phyloP scores from a whole-genome alignment of 2,113 vertebrate species.

The Ramphastos sulfuratus region DNA sequence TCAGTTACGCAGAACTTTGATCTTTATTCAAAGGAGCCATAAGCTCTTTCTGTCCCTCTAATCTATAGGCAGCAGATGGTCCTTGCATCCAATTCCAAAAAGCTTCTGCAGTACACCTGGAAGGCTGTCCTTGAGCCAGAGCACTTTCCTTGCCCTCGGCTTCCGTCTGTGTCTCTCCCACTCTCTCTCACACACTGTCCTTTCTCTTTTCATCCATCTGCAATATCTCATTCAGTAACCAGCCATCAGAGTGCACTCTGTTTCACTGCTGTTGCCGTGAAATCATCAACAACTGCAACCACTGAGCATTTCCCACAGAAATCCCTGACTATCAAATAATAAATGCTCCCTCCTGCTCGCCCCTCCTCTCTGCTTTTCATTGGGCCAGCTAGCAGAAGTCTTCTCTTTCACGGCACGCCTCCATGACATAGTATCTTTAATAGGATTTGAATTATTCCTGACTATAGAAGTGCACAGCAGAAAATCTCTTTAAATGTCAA shows the following conservation, averaged over 20 bases:
- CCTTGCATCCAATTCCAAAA: conserved; percentile 72
- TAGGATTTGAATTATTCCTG: conserved; percentile 83
- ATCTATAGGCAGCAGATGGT: conserved; percentile 68
- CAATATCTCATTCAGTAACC: conserved; percentile 52
- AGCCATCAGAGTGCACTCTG: conserved; percentile 6
- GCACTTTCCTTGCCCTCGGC: conserved; percentile 50
- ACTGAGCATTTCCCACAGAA: conserved; percentile 81
- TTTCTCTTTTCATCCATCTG: conserved; percentile 39
- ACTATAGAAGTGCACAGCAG: conserved; percentile 79
- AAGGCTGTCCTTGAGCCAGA: conserved; percentile 47
- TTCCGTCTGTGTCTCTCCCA: conserved; percentile 52
- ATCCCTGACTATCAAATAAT: conserved; percentile 74
- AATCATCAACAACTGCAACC: conserved; percentile 84
- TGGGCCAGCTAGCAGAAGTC: conserved; percentile 72
- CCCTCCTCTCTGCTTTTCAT: conserved; percentile 70
- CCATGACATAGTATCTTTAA: conserved; percentile 80
- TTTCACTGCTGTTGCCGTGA: conserved; percentile 74
- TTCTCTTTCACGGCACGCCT: conserved; percentile 48
- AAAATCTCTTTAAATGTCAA: conserved; percentile 77
- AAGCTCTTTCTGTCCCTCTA: not conserved
- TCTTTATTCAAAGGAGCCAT: conserved; percentile 46
- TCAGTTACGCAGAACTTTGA: conserved; percentile 62
- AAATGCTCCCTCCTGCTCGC: conserved; percentile 68
- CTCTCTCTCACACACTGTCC: conserved; percentile 18
- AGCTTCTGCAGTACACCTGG: conserved; percentile 69